These are phyloP conservation scores for Tuta absoluta DNA, from an alignment of 2,888 invertebrate species.

Conservation along the genomic window DNA sequence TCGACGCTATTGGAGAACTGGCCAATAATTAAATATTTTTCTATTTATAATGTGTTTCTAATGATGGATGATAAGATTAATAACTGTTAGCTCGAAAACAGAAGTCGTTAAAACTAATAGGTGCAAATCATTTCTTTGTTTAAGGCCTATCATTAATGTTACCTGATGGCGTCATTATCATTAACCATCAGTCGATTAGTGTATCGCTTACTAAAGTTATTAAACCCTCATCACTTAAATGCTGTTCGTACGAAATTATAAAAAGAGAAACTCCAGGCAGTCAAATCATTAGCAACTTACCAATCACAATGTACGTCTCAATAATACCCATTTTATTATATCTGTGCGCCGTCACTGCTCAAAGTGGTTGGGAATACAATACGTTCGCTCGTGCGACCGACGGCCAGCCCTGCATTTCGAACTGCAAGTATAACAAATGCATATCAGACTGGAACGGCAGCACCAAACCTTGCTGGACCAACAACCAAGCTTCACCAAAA, in stretches of 20 bases:
- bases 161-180: neutral
- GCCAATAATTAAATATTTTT: neutral
- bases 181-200: neutral
- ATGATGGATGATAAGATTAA: neutral
- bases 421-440: conserved; percentile 6
- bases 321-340: neutral
- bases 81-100: neutral
- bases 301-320: neutral
- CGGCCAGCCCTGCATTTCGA: neutral
- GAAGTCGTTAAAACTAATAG: no score
- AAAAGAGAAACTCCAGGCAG: neutral
- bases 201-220: neutral
- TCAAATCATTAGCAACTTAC: neutral
- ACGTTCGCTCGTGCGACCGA: neutral
- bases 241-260: neutral
- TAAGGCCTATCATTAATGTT: neutral
- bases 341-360: neutral
- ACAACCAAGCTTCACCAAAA: neutral
- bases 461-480: neutral
- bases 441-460: neutral
- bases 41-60: neutral
- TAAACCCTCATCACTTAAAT: neutral
- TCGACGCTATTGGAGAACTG: neutral
- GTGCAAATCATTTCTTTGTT: no score
- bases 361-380: neutral